Evolutionary conservation across 37 sponge, comb jelly and placozoan species (phyloP).

Genomic region (Aplysina aerophoba): DNA sequence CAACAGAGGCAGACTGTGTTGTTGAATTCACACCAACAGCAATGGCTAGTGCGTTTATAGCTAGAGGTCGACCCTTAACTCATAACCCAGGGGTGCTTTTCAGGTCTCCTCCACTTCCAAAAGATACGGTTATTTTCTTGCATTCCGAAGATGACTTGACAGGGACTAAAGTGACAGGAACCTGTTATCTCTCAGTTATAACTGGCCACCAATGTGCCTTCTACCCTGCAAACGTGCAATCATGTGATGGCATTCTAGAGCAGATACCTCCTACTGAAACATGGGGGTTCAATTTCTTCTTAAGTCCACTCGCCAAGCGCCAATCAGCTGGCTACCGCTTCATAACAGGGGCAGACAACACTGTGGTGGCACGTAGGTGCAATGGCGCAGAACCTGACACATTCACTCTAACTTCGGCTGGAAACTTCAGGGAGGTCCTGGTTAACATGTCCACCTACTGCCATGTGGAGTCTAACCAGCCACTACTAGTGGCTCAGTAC

Average conservation of each 20-base stretch:
- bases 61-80: neutral
- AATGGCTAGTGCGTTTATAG: neutral
- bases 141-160: constrained; percentile 25
- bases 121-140: constrained; percentile 6
- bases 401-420: constrained; percentile 19
- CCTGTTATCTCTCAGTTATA: constrained; percentile 45
- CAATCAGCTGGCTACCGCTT: constrained; percentile 32
- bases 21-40: constrained; percentile 39
- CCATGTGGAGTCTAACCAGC: constrained; percentile 43
- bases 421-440: constrained; percentile 16
- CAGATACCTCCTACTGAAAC: constrained; percentile 64
- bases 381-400: neutral
- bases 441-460: constrained; percentile 21
- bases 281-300: constrained; percentile 58
- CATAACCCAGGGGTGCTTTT: neutral
- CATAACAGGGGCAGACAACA: constrained; percentile 41
- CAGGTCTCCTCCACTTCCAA: constrained; percentile 18
- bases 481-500: constrained; percentile 49
- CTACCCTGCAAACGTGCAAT: neutral
- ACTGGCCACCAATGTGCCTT: constrained; percentile 44
- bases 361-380: constrained; percentile 38
- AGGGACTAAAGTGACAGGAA: constrained; percentile 36
- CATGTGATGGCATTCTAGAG: constrained; percentile 64
- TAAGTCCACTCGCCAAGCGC: constrained; percentile 35
- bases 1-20: constrained; percentile 46